Base-by-base conservation (phyloP, 2,113 vertebrate species). In the Pelmatolapia mariae region DNA sequence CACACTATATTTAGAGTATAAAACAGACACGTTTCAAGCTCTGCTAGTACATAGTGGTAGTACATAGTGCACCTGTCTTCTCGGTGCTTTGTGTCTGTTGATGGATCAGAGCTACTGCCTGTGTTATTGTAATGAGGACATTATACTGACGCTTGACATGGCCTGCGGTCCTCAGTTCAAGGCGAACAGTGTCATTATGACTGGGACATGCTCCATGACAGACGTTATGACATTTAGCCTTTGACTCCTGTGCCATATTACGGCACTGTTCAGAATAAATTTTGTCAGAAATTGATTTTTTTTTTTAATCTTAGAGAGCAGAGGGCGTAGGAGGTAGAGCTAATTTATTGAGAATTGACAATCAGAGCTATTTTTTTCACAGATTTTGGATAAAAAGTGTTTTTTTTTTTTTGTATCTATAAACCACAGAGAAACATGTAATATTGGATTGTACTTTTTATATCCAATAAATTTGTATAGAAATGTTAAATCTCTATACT, bases 61-160 rank as follows among this genome's bases (percentile, higher is more conserved):
- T 22, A 38, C 47, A 54, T 84, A 81, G 81, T 2, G 4, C 24
- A 5, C 40, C 76, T 5, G 6, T 61, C 56, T 71, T 68, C 36
- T 31, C 3, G 1, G 26, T 78, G 45, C 45, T 31, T 78, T 52
- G 73, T 8, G 26, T 53, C 50, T 89, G 40, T 79, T 89, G 83
- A 78, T 71, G 53, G 59, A 88, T 91, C 80, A 53, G 78, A 86
- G 10, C 16, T 31, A 50, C 45, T 33, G 57, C 79, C 61, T 47
- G 16, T 61, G 73, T 47, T 83, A 45, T 87, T 89, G 40, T 82
- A 86, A 84, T 89, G 82, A 86, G 22, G 76, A 66, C 54, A 84
- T 89, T 80, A 89, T 80, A 43, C 71, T 89, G 90, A 81, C 61
- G 83, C 47, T 52, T 84, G 22, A 81, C 79, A 83, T 86, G 76